Evolutionary conservation across 2,888 invertebrate species (phyloP).

Genomic region (Ophion ellenae): DNA sequence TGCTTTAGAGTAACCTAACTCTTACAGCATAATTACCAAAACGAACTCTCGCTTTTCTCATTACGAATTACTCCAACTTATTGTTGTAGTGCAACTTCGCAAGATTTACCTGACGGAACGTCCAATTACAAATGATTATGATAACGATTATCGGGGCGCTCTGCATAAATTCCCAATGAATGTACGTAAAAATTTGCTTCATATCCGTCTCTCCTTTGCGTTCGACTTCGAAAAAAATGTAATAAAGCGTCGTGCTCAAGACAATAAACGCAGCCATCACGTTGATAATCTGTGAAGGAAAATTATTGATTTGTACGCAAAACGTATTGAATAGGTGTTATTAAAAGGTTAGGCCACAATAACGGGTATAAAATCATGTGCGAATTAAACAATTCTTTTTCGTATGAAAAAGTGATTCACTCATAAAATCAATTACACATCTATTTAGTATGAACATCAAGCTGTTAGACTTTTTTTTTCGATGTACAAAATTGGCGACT

Average conservation of each 20-base stretch:
- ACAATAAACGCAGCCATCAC: slow-evolving; percentile 50
- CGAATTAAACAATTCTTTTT: no score
- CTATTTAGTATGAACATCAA: no score
- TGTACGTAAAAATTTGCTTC: slow-evolving; percentile 37
- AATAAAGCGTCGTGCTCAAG: slow-evolving; percentile 60
- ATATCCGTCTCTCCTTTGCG: slow-evolving; percentile 41
- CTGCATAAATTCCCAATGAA: slow-evolving; percentile 59
- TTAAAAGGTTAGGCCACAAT: no score
- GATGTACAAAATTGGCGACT: no score
- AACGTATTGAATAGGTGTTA: no score
- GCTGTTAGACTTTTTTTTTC: no score
- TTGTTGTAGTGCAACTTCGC: neutral
- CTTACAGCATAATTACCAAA: neutral
- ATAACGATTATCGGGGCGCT: slow-evolving; percentile 58
- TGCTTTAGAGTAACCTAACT: no score
- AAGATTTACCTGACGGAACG: slow-evolving; percentile 51
- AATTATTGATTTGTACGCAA: no score
- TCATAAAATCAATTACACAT: no score
- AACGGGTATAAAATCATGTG: no score
- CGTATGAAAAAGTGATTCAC: no score
- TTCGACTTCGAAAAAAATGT: slow-evolving; percentile 59
- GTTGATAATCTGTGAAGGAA: slow-evolving; percentile 36
- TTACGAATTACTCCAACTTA: neutral
- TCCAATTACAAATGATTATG: slow-evolving; percentile 62
- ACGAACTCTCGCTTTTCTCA: neutral